A percentile compares a stretch with the other conserved stretches of the same genome.
Conservation (phyloP, 2,888 invertebrate genomes). For the Agapostemon virescens region DNA sequence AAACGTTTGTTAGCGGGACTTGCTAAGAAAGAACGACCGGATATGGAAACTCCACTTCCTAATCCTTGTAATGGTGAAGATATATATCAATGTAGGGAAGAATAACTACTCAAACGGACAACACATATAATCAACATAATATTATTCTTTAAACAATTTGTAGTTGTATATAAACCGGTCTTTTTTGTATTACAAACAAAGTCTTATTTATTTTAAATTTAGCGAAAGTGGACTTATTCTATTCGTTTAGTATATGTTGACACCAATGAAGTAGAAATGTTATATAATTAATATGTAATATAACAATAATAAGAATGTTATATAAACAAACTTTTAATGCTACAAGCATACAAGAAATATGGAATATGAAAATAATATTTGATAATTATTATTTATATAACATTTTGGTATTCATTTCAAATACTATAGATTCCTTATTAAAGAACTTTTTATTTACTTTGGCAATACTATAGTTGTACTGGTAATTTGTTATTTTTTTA, state of each 20-base stretch:
- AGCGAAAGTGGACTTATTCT: background rate
- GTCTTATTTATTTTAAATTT: slow-evolving; percentile 29
- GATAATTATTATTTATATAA: slow-evolving; percentile 5
- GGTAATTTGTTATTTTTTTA: slow-evolving; percentile 7
- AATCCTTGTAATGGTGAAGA: slow-evolving; percentile 64
- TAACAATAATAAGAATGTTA: too few relatives aligned
- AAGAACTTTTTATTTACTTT: background rate
- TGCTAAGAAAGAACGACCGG: slow-evolving; percentile 88
- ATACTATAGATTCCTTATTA: background rate
- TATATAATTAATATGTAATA: slow-evolving; percentile 16
- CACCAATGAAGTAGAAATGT: background rate
- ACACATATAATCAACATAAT: slow-evolving; percentile 28
- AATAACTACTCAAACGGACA: slow-evolving; percentile 19
- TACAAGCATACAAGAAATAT: slow-evolving; percentile 22
- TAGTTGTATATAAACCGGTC: slow-evolving; percentile 46
- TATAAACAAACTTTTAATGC: slow-evolving; percentile 23
- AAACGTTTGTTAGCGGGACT: slow-evolving; percentile 94
- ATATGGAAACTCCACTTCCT: slow-evolving; percentile 85
- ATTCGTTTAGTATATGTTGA: background rate
- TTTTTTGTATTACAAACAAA: slow-evolving; percentile 25
- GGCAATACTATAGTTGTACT: slow-evolving; percentile 8
- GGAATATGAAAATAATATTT: slow-evolving; percentile 25
- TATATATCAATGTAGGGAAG: slow-evolving; percentile 42
- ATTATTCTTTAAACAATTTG: slow-evolving; percentile 27
- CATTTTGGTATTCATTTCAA: slow-evolving; percentile 28